Evolutionary conservation across 2,888 invertebrate genomes (phyloP).

Genomic region (Drosophila ezoana): DNA sequence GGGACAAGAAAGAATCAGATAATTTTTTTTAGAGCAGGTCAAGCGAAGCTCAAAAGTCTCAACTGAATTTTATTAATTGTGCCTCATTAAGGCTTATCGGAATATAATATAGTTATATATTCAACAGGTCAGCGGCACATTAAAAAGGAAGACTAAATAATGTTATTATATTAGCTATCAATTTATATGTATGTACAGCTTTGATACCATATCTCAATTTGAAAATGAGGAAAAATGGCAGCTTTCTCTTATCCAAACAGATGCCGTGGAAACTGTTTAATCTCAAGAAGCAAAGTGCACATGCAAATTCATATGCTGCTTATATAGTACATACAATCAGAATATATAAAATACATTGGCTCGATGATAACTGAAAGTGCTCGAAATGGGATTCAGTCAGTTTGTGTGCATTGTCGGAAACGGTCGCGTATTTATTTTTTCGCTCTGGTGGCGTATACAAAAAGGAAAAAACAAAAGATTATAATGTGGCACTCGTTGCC

Average conservation of each 20-base stretch:
- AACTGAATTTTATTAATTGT: not conserved
- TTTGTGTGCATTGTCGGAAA: conserved; percentile 45
- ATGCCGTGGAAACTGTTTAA: conserved; percentile 13
- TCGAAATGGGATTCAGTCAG: conserved; percentile 49
- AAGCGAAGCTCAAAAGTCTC: not conserved
- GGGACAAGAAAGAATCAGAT: not conserved
- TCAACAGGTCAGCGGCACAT: not conserved
- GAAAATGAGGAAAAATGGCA: not conserved
- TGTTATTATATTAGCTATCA: not conserved
- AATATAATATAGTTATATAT: not conserved
- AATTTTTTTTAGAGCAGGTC: not conserved
- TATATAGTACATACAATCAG: conserved; percentile 40
- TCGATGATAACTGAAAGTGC: conserved; percentile 37
- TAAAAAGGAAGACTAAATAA: not conserved
- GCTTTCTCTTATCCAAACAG: conserved; percentile 16
- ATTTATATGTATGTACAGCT: not conserved
- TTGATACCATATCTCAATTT: not conserved
- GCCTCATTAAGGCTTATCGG: conserved; percentile 1
- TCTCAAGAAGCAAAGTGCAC: conserved; percentile 48
- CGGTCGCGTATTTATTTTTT: conserved; percentile 43
- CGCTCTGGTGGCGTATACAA: conserved; percentile 8
- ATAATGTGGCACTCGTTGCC: conserved; percentile 69
- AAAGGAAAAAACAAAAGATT: conserved; percentile 50
- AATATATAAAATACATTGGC: conserved; percentile 29
- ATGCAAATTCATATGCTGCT: conserved; percentile 15